phyloP scores from a whole-genome alignment of 2,888 invertebrate species.

The Halocaridina rubra region DNA sequence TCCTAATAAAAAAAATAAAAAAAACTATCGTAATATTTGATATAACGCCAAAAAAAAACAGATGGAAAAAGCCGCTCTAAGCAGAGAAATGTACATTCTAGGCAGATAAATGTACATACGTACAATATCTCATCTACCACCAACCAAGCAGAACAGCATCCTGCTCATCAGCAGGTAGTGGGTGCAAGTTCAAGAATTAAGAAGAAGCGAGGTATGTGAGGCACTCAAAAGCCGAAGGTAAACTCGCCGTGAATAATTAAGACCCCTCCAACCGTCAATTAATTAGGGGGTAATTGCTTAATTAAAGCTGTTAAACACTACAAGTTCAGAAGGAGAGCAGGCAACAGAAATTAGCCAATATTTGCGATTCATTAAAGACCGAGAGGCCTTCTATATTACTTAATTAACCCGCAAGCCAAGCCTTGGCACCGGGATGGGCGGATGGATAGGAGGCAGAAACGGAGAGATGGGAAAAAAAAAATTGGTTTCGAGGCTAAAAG shows the following conservation, averaged over 20 bases:
- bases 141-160: no score
- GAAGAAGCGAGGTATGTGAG: neutral
- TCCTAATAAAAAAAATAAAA: no score
- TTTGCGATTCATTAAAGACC: constrained; percentile 47
- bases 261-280: constrained; percentile 25
- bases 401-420: constrained; percentile 44
- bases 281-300: constrained; percentile 50
- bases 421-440: neutral
- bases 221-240: constrained; percentile 1
- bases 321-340: constrained; percentile 33
- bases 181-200: neutral
- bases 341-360: constrained; percentile 51
- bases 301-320: constrained; percentile 56
- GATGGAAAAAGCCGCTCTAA: no score
- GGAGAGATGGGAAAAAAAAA: neutral
- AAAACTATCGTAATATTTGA: no score
- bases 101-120: no score
- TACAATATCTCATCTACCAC: no score
- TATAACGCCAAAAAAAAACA: no score
- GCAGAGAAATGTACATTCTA: no score
- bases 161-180: no score
- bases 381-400: constrained; percentile 26
- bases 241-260: constrained; percentile 51
- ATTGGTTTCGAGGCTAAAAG: neutral
- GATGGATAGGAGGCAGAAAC: neutral